These are phyloP conservation scores for Anthrax anthrax DNA, from an alignment of 2,888 invertebrate species.

Conservation along the genomic window DNA sequence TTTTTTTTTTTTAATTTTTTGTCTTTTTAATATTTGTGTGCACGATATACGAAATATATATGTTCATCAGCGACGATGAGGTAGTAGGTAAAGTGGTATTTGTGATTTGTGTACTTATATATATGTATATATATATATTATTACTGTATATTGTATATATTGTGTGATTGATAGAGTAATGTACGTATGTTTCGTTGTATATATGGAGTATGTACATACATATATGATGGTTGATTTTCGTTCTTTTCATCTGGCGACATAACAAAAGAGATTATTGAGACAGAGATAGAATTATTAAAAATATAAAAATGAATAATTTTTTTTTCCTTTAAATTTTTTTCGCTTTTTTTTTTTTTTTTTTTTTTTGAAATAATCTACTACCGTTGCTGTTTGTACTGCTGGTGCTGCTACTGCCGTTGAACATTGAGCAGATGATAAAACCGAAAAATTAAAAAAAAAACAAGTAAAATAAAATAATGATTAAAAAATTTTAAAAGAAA, in stretches of 20 bases:
- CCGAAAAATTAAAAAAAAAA: not conserved
- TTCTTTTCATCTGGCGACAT: not conserved
- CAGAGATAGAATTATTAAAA: conserved; percentile 7
- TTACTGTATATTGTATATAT: not conserved
- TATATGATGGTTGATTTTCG: not conserved
- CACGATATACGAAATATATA: too few species aligned
- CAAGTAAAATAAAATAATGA: conserved; percentile 6
- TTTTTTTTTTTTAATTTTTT: conserved; percentile 6
- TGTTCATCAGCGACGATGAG: too few species aligned
- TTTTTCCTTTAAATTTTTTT: not conserved
- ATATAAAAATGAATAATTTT: not conserved
- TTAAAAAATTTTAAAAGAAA: conserved; percentile 4
- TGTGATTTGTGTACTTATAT: not conserved
- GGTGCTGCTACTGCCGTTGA: not conserved
- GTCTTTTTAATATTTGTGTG: conserved; percentile 1
- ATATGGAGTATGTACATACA: too few species aligned
- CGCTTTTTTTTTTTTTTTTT: too few species aligned
- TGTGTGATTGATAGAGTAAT: not conserved
- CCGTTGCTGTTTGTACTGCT: too few species aligned
- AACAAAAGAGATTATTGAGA: not conserved
- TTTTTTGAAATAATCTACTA: too few species aligned
- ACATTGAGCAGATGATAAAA: not conserved
- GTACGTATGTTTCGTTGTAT: too few species aligned
- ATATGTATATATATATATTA: not conserved
- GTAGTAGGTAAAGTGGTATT: too few species aligned